Conservation (phyloP, 2,797 vertebrate species). For the Austrolebias charrua region DNA sequence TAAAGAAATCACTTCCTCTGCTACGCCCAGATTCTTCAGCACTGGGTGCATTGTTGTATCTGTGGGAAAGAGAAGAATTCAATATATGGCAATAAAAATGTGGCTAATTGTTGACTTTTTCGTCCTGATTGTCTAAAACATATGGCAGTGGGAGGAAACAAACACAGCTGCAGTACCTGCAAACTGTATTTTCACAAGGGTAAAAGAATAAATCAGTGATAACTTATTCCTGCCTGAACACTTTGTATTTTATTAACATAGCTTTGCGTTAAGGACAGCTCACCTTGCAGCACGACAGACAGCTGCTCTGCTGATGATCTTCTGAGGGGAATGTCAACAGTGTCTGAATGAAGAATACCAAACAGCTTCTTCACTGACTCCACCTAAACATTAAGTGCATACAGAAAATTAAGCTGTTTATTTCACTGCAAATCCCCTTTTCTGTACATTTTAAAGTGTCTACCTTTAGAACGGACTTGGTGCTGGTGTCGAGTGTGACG, state of each 20-base stretch:
- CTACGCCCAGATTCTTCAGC: conserved; percentile 84
- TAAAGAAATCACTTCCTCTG: conserved; percentile 83
- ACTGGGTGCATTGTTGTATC: conserved; percentile 87
- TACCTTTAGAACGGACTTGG: conserved; percentile 90
- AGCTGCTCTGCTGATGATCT: conserved; percentile 94
- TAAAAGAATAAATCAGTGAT: conserved; percentile 5
- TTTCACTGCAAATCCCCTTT: not conserved
- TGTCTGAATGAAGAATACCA: conserved; percentile 85
- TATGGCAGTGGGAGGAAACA: conserved; percentile 43
- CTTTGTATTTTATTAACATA: not conserved
- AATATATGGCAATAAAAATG: conserved; percentile 47
- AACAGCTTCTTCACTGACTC: conserved; percentile 91
- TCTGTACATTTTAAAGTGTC: conserved; percentile 2
- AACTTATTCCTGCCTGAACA: conserved; percentile 3
- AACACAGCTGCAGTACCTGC: conserved; percentile 13
- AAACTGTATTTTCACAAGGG: conserved; percentile 29
- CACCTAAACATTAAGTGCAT: conserved; percentile 71
- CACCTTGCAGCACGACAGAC: conserved; percentile 91
- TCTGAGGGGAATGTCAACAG: conserved; percentile 84
- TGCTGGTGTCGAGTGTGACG: conserved; percentile 83
- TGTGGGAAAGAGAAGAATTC: conserved; percentile 61
- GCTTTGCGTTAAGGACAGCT: conserved; percentile 27
- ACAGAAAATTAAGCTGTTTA: not conserved
- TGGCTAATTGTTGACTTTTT: conserved; percentile 49
- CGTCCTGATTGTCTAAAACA: conserved; percentile 35